A percentile compares a stretch with the other conserved stretches of the same genome.
Conservation (phyloP, 2,113 vertebrate genomes). For the Microcebus murinus region DNA sequence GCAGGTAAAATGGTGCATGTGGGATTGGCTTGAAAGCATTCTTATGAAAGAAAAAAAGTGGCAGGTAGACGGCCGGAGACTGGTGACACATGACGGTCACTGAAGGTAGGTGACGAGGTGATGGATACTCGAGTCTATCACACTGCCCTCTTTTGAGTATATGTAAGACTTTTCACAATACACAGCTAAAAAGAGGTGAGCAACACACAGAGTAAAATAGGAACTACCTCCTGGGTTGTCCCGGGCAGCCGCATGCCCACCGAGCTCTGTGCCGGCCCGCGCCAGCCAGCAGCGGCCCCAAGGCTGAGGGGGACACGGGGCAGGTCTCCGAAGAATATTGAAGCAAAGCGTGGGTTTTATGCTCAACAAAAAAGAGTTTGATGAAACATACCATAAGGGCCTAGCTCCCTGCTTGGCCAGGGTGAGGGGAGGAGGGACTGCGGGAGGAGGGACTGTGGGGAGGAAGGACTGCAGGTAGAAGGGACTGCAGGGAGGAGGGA, state of each 20-base stretch:
- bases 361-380: accelerated
- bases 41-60: not conserved
- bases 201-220: not conserved
- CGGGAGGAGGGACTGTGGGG: not conserved
- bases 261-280: too few species aligned
- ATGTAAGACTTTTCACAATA: not conserved
- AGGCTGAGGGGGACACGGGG: too few species aligned
- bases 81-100: accelerated
- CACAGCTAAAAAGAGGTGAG: too few species aligned
- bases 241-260: accelerated
- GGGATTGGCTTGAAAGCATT: not conserved
- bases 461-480: too few species aligned
- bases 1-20: not conserved
- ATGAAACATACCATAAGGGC: accelerated
- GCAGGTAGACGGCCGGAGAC: not conserved
- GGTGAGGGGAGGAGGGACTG: too few species aligned
- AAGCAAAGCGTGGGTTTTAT: too few species aligned
- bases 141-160: not conserved
- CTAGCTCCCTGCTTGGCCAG: not conserved
- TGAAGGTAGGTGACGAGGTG: not conserved
- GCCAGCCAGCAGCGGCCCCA: too few species aligned
- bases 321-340: too few species aligned
- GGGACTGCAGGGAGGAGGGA: too few species aligned
- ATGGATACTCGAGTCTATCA: accelerated
- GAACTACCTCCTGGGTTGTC: not conserved